Base-by-base conservation (phyloP, 2,113 vertebrate genomes). In the Pica pica region DNA sequence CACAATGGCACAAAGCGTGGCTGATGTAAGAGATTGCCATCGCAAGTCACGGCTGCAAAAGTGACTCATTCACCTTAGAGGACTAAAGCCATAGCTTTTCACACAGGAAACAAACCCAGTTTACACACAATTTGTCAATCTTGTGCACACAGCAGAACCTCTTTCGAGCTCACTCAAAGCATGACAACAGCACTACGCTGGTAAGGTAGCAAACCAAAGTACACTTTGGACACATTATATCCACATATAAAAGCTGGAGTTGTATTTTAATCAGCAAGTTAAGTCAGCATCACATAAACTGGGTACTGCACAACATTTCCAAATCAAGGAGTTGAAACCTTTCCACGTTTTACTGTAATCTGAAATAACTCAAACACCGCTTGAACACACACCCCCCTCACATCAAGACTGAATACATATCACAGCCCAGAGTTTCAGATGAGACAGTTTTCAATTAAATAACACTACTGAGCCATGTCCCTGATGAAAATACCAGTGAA, bases 201-300 rank as follows among this genome's bases (percentile, higher is more conserved):
- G 30, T 77, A 49, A 87, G 18, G 61, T 12, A 35, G 63, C 55
- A 87, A 91, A 76, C 14, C 79, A 73, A 82, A 85, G 85, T 21
- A 91, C 52, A 33, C 57, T 87, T n/a, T 21, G 28, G 20, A 83
- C 26, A 68, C 37, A 53, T 9, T 35, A 89, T 35, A 49, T 1
- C 33, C 74, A 82, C 55, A 35, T 5, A 33, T 20, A 71, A 91
- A 89, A 76, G 41, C 41, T 53, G 18, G 49, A 90, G 88, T 16
- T 76, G 28, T 49, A 57, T 92, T 89, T 88, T 76, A 94, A 93
- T 52, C 57, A 57, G 46, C 37, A 61, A 39, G n/a, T 65, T 57
- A 53, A 26, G 65, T 21, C 44, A 49, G 37, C 46, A 16, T 57
- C 85, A 79, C 42, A 55, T 37, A 79, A 90, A 64, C 4, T 9